Evolutionary conservation across 1,140 invertebrate species (phyloP).

Genomic region (Dreissena rostriformis): DNA sequence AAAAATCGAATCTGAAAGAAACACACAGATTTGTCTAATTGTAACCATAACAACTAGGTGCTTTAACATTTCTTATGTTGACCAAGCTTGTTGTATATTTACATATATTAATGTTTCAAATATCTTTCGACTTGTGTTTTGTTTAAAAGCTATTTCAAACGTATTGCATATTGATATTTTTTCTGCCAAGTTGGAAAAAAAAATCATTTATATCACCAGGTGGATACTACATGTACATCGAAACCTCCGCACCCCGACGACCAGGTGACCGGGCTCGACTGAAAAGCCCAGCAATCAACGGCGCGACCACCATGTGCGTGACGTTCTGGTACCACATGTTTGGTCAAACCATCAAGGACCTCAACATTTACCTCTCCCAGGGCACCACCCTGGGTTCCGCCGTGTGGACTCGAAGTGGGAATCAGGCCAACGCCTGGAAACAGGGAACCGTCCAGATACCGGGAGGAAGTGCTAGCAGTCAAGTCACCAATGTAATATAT

Average conservation of each 20-base stretch:
- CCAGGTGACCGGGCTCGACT: slow-evolving; percentile 88
- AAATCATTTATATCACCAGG: slow-evolving; percentile 4
- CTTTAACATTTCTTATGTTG: too few relatives aligned
- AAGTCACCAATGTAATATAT: slow-evolving; percentile 60
- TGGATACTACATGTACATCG: slow-evolving; percentile 91
- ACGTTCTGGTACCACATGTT: slow-evolving; percentile 91
- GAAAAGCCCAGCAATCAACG: slow-evolving; percentile 68
- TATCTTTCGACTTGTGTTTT: too few relatives aligned
- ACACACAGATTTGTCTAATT: too few relatives aligned
- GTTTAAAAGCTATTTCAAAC: too few relatives aligned
- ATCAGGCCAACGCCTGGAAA: slow-evolving; percentile 73
- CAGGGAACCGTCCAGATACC: slow-evolving; percentile 64
- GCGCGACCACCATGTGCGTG: slow-evolving; percentile 66
- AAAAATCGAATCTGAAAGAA: too few relatives aligned
- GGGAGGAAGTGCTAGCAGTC: slow-evolving; percentile 56
- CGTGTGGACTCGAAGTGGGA: slow-evolving; percentile 67
- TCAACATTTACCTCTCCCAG: slow-evolving; percentile 70
- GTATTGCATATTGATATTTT: too few relatives aligned
- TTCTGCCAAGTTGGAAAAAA: too few relatives aligned
- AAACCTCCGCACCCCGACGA: slow-evolving; percentile 85
- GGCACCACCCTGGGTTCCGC: slow-evolving; percentile 55
- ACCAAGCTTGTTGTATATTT: too few relatives aligned
- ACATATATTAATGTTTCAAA: too few relatives aligned
- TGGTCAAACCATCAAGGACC: slow-evolving; percentile 81
- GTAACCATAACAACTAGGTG: too few relatives aligned